Base-by-base conservation (phyloP, 2,888 invertebrate genomes). In the Ichneumoninae sp. region DNA sequence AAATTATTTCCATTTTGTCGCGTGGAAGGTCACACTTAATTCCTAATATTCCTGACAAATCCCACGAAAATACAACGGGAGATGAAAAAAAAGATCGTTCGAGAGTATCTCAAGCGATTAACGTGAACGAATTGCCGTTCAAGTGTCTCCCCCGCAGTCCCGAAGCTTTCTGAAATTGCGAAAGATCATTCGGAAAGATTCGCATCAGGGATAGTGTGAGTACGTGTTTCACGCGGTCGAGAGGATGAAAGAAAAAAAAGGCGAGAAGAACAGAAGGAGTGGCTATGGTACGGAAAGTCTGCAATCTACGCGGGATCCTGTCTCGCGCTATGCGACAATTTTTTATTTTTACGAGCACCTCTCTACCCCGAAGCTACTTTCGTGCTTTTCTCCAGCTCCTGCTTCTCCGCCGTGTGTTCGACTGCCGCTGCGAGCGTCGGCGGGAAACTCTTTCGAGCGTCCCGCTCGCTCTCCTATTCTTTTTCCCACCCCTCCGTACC, bases 331-430 rank as follows among this genome's bases (percentile, higher is more conserved):
- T 86, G 88, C 88, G 91, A 91, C 90, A 90, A 91, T 91, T 91
- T 92, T 91, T 91, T 92, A 91, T 90, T 89, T 91, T 91, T 90
- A 91, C 89, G 91, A 91, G 89, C 88, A 74, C 81, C 78, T 57
- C 8, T 3, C 44, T 47, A 13, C 66, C 83, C 78, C 83, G 78
- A 71, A 78, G 33, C 68, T 82, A 69, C 69, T 75, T 78, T 72
- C 84, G 50, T 70, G 66, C 65, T 68, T 72, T 30, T 13, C 52
- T 69, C 26, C 52, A 70, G 47, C 79, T n/a, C 16, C 57, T 52
- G 36, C 50, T 8, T 44, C 52, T 52, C 33, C 57, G 47, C 50
- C 47, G 13, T 5, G 33, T 33, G 33, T 33, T 62, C 33, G 30
- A 33, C 60, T 60, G 30, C 3, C 30, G 16, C 22, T 60, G 60